These are phyloP conservation scores for Alsophila aescularia DNA, from an alignment of 2,888 invertebrate species.

Conservation along the genomic window DNA sequence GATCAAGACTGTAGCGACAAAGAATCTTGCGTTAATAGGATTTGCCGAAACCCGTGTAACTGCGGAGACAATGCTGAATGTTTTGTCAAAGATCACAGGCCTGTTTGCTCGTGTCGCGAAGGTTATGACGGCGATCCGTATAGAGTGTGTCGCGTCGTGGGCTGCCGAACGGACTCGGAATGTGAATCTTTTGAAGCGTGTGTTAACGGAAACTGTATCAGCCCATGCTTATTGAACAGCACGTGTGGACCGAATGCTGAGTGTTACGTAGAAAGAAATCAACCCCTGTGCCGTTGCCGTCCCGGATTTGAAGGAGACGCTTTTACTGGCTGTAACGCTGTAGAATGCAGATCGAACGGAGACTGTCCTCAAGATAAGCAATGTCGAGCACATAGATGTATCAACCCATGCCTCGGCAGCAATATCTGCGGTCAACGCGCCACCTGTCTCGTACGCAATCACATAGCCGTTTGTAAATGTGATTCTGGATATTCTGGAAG, in stretches of 20 bases:
- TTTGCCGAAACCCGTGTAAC: slow-evolving; percentile 94
- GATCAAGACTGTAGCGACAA: slow-evolving; percentile 91
- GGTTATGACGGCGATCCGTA: slow-evolving; percentile 95
- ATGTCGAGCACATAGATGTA: slow-evolving; percentile 93
- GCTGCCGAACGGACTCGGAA: slow-evolving; percentile 92
- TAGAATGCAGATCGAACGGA: slow-evolving; percentile 93
- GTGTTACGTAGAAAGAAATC: slow-evolving; percentile 89
- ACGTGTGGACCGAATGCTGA: slow-evolving; percentile 93
- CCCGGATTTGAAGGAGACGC: slow-evolving; percentile 93
- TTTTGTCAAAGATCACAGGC: slow-evolving; percentile 91
- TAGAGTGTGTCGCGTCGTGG: slow-evolving; percentile 90
- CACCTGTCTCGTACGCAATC: slow-evolving; percentile 92
- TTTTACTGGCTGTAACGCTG: slow-evolving; percentile 88
- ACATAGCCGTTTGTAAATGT: slow-evolving; percentile 94
- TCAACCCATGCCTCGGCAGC: slow-evolving; percentile 91
- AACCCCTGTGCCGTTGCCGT: slow-evolving; percentile 91
- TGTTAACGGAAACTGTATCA: slow-evolving; percentile 92
- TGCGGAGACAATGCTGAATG: slow-evolving; percentile 94
- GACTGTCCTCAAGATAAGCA: slow-evolving; percentile 94
- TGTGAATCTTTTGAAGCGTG: slow-evolving; percentile 94
- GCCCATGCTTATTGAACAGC: slow-evolving; percentile 92
- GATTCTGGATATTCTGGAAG: slow-evolving; percentile 90
- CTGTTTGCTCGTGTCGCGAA: slow-evolving; percentile 93
- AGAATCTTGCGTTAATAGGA: slow-evolving; percentile 93
- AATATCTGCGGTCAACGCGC: slow-evolving; percentile 91